Percentiles rank a stretch among this genome's conserved stretches.
Evolutionary conservation across 2,113 vertebrate species (phyloP).

Genomic region (Ammodytes dubius): DNA sequence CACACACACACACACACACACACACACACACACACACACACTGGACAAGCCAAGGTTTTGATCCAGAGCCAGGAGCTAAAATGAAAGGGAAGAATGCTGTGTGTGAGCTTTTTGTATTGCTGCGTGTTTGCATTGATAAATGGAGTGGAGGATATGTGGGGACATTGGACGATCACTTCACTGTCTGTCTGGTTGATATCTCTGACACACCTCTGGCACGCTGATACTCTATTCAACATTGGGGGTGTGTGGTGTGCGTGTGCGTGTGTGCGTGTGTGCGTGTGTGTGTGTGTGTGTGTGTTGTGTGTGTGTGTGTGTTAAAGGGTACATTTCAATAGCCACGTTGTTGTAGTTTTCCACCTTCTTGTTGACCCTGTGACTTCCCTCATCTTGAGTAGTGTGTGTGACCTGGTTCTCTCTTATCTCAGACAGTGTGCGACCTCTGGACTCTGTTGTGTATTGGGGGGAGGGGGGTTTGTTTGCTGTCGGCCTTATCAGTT

Average conservation of each 20-base stretch:
- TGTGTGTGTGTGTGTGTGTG: no score
- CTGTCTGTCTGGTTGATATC: conserved; percentile 5
- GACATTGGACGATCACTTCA: neutral
- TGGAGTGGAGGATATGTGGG: neutral
- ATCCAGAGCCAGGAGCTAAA: conserved; percentile 29
- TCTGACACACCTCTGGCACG: conserved; percentile 2
- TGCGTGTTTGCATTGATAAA: conserved; percentile 31
- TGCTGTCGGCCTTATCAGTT: conserved; percentile 26
- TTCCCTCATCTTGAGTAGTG: neutral
- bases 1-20: conserved; percentile 1
- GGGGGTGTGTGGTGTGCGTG: no score
- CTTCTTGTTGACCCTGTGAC: neutral
- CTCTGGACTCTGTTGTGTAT: conserved; percentile 63
- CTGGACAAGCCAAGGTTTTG: neutral
- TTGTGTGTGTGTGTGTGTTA: no score
- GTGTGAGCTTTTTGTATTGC: no score
- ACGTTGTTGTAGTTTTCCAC: no score
- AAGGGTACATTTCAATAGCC: no score
- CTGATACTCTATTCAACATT: neutral
- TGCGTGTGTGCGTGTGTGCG: no score
- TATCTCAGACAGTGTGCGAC: conserved; percentile 62
- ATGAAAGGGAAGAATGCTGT: conserved; percentile 26
- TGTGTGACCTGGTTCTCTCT: conserved; percentile 24
- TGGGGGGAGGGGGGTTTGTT: conserved; percentile 27
- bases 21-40: conserved; percentile 4